These are phyloP conservation scores for Graptemys geographica DNA, from an alignment of 2,797 vertebrate species.

Conservation along the genomic window DNA sequence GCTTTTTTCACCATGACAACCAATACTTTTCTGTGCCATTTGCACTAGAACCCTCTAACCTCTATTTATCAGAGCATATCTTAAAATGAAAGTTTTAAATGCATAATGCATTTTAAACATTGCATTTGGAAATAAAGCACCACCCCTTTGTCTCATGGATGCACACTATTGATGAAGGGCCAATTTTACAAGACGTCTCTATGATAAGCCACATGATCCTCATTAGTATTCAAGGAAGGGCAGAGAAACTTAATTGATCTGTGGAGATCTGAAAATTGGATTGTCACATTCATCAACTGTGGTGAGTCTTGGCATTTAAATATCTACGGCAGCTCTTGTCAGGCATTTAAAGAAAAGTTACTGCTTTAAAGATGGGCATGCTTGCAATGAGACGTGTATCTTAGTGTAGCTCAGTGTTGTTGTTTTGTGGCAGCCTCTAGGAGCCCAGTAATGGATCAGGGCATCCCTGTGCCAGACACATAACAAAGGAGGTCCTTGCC, in stretches of 20 bases:
- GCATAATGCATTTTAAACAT: not conserved
- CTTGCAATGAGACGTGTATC: not conserved
- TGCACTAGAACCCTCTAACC: slow-evolving; percentile 43
- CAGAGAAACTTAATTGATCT: not conserved
- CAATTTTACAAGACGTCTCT: not conserved
- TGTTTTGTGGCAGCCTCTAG: not conserved
- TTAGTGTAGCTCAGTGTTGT: not conserved
- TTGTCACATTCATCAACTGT: not conserved
- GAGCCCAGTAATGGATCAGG: not conserved
- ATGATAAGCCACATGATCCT: not conserved
- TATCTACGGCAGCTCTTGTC: not conserved
- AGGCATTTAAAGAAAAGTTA: not conserved
- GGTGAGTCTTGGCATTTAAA: not conserved
- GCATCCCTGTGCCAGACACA: fast-evolving
- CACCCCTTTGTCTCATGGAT: not conserved
- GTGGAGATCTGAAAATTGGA: not conserved
- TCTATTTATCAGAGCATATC: slow-evolving; percentile 30
- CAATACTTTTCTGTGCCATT: slow-evolving; percentile 34
- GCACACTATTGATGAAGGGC: not conserved
- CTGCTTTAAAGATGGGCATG: not conserved
- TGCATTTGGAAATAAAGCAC: slow-evolving; percentile 9
- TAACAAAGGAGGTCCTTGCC: not conserved
- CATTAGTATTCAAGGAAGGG: not conserved
- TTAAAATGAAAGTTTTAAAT: slow-evolving; percentile 27
- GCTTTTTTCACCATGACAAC: slow-evolving; percentile 70